phyloP scores from a whole-genome alignment of 2,113 vertebrate species.

The Tylochromis polylepis region DNA sequence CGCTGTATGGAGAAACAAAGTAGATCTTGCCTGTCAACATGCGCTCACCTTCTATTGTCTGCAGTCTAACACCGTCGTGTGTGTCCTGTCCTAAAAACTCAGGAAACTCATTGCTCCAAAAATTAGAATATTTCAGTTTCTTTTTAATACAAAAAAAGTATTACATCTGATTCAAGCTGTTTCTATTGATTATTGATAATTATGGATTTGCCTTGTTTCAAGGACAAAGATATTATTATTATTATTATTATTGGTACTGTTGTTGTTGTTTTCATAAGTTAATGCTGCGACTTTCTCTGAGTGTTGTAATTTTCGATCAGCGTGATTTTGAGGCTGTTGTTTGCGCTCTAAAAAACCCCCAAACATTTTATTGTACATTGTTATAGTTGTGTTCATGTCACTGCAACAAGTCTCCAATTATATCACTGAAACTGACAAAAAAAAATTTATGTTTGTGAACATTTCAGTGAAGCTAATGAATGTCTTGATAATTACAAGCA shows the following conservation, averaged over 20 bases:
- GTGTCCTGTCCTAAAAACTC: not conserved
- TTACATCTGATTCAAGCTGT: not conserved
- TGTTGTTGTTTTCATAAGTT: not conserved
- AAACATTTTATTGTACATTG: not conserved
- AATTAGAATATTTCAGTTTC: not conserved
- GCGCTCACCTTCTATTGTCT: constrained; percentile 32
- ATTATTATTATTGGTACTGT: not conserved
- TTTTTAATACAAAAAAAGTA: not conserved
- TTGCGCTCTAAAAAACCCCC: not conserved
- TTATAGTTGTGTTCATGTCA: not conserved
- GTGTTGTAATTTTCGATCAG: not conserved
- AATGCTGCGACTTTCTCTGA: not conserved
- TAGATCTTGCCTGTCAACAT: constrained; percentile 9
- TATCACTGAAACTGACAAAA: not conserved
- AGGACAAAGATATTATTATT: not conserved
- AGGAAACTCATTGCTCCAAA: not conserved
- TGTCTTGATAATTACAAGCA: not conserved
- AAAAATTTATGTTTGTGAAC: not conserved
- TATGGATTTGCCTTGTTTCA: not conserved
- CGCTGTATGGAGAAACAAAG: constrained; percentile 31
- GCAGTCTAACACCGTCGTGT: not conserved
- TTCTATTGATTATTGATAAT: not conserved
- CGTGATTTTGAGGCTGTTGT: not conserved
- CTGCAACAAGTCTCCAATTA: not conserved
- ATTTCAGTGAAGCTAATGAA: not conserved